Conservation (phyloP, 2,888 invertebrate genomes). For the Baronia brevicornis region DNA sequence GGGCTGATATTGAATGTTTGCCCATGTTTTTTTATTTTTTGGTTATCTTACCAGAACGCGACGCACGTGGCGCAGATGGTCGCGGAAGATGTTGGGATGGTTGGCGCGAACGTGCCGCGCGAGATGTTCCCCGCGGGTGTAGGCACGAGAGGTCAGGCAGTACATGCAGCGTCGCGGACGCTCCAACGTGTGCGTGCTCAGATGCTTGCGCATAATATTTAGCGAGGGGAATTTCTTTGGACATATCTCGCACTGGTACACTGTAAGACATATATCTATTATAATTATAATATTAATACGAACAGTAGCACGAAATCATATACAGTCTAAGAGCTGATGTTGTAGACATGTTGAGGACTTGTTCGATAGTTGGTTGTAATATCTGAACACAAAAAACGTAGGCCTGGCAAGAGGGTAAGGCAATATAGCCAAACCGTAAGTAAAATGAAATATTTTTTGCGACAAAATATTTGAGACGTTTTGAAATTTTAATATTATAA, state of each 20-base stretch:
- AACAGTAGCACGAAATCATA: no score
- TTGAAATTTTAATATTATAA: no score
- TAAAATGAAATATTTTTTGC: no score
- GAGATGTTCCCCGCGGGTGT: conserved; percentile 86
- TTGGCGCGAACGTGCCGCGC: conserved; percentile 84
- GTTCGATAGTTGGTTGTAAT: no score
- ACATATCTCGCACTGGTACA: conserved; percentile 68
- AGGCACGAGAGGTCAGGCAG: conserved; percentile 80
- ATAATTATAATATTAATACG: no score
- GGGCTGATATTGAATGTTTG: no score
- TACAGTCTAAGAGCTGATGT: no score
- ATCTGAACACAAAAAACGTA: no score
- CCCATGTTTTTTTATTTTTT: neutral
- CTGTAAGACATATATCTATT: conserved; percentile 23
- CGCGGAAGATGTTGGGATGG: conserved; percentile 78
- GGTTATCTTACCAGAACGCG: conserved; percentile 27
- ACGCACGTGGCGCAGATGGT: conserved; percentile 54
- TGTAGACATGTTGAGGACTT: no score
- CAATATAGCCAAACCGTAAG: no score
- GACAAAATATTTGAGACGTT: no score
- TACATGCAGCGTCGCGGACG: conserved; percentile 85
- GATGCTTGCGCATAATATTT: conserved; percentile 81
- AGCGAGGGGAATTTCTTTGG: conserved; percentile 80
- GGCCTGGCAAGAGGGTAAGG: no score
- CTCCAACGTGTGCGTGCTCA: conserved; percentile 83